Evolutionary conservation across 2,888 invertebrate genomes (phyloP).

Genomic region (Rhogogaster chlorosoma): DNA sequence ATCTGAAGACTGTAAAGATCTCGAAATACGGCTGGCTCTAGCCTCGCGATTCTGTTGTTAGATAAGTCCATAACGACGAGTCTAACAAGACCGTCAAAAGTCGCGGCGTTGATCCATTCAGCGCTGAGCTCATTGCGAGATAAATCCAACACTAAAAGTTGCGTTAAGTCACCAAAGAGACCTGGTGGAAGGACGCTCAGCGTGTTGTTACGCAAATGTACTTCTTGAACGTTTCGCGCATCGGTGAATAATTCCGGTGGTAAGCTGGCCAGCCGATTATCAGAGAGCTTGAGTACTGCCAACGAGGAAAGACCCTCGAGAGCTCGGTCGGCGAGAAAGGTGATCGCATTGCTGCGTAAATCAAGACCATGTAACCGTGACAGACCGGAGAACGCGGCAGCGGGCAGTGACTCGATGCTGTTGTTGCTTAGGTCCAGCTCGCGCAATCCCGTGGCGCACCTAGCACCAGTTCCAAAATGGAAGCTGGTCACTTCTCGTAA

Average conservation of each 20-base stretch:
- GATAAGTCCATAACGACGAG: conserved; percentile 89
- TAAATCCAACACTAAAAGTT: conserved; percentile 88
- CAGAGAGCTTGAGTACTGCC: conserved; percentile 87
- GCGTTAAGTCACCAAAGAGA: conserved; percentile 87
- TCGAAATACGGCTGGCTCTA: conserved; percentile 88
- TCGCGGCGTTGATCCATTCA: conserved; percentile 90
- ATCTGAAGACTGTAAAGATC: conserved; percentile 90
- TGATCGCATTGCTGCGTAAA: conserved; percentile 88
- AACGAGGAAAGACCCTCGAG: conserved; percentile 87
- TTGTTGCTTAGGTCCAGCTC: conserved; percentile 89
- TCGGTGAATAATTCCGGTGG: conserved; percentile 91
- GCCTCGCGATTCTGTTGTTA: conserved; percentile 86
- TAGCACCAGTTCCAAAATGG: conserved; percentile 84
- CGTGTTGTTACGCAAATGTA: conserved; percentile 90
- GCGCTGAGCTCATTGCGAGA: conserved; percentile 89
- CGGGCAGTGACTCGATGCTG: conserved; percentile 87
- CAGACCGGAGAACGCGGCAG: conserved; percentile 86
- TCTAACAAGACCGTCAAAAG: conserved; percentile 88
- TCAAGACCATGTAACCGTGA: conserved; percentile 86
- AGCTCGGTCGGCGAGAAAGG: conserved; percentile 88
- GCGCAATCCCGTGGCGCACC: conserved; percentile 86
- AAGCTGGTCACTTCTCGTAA: conserved; percentile 88
- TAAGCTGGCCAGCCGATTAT: conserved; percentile 89
- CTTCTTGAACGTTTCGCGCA: conserved; percentile 87
- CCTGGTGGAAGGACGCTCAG: conserved; percentile 90